A percentile compares a stretch with the other conserved stretches of the same genome.
These are phyloP conservation scores for Athalia cordata DNA, from an alignment of 2,888 invertebrate species.

Conservation along the genomic window DNA sequence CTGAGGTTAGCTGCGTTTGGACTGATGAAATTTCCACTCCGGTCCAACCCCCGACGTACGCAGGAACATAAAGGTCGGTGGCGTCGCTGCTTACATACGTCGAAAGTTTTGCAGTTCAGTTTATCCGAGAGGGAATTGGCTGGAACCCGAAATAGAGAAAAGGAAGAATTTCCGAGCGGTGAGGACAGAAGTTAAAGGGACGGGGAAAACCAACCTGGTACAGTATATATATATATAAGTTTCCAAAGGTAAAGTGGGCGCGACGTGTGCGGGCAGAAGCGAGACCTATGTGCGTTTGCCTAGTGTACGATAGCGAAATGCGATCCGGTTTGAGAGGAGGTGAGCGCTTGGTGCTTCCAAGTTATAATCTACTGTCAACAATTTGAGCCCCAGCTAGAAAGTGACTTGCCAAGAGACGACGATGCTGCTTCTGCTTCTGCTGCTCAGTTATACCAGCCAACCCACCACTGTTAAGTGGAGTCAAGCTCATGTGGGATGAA, in stretches of 20 bases:
- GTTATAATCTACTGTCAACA: slow-evolving; percentile 64
- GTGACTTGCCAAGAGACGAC: neutral
- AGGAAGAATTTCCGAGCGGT: neutral
- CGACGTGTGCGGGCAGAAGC: neutral
- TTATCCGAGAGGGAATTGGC: neutral
- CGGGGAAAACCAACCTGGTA: too few species aligned
- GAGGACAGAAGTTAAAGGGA: too few species aligned
- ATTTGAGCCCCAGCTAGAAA: slow-evolving; percentile 48
- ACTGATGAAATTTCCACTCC: too few species aligned
- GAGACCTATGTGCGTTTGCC: neutral
- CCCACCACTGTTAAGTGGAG: neutral
- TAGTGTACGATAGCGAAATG: slow-evolving; percentile 47
- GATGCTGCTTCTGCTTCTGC: neutral
- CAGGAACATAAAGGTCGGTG: too few species aligned
- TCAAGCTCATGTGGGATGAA: slow-evolving; percentile 9
- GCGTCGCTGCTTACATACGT: too few species aligned
- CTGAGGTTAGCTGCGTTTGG: too few species aligned
- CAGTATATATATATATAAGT: neutral
- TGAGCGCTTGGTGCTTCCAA: slow-evolving; percentile 52
- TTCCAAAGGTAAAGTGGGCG: slow-evolving; percentile 11
- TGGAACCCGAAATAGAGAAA: neutral
- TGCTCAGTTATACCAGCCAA: neutral
- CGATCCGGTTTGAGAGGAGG: slow-evolving; percentile 51
- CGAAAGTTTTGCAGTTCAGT: neutral
- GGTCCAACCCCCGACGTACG: too few species aligned